These are phyloP conservation scores for Diphyllodes magnificus DNA, from an alignment of 2,113 vertebrate genomes.

Conservation along the genomic window DNA sequence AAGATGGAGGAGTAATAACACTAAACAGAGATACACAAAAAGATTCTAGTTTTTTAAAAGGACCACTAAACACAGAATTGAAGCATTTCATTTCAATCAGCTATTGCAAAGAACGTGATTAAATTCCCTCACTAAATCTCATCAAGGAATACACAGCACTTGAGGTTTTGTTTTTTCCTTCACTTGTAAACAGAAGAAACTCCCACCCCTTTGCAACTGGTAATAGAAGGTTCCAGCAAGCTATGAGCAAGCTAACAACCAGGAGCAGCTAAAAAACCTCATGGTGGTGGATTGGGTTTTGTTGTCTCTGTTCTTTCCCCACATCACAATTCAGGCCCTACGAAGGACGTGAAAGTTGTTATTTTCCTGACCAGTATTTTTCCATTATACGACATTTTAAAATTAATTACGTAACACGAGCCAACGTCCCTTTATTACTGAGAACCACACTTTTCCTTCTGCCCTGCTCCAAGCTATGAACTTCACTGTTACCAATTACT, in stretches of 20 bases:
- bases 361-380: not conserved
- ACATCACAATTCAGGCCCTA: not conserved
- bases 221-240: not conserved
- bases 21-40: not conserved
- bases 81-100: not conserved
- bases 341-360: accelerated
- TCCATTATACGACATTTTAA: not conserved
- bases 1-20: not conserved
- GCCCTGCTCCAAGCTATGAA: not conserved
- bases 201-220: not conserved
- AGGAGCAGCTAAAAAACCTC: not conserved
- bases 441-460: not conserved
- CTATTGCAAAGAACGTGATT: not conserved
- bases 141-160: not conserved
- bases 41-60: not conserved
- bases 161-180: not conserved
- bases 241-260: not conserved
- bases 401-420: not conserved
- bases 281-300: not conserved
- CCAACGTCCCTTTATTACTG: accelerated
- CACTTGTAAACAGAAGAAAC: not conserved
- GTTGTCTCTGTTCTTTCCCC: not conserved
- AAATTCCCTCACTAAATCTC: not conserved
- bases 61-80: not conserved
- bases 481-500: not conserved